A percentile compares a stretch with the other conserved stretches of the same genome.
phyloP scores from a whole-genome alignment of 1,140 invertebrate species.

The Tribolium castaneum region DNA sequence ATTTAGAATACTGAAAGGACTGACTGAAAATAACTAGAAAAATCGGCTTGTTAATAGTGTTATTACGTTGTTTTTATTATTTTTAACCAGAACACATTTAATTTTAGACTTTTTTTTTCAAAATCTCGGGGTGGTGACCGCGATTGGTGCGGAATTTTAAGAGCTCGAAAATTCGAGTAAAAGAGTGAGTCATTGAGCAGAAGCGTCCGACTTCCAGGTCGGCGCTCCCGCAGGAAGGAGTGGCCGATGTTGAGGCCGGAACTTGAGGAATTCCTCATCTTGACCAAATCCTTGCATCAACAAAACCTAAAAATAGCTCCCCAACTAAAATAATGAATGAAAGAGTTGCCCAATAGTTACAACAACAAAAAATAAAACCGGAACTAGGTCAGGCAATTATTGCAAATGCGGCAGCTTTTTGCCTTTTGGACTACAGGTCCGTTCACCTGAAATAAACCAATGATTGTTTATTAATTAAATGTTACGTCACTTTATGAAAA shows the following conservation, averaged over 20 bases:
- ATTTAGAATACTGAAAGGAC: too few species aligned
- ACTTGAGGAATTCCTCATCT: conserved; percentile 28
- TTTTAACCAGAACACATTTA: too few species aligned
- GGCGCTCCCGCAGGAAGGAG: conserved; percentile 42
- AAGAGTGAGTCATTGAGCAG: conserved; percentile 14
- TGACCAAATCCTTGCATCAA: background rate
- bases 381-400: conserved; percentile 10
- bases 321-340: background rate
- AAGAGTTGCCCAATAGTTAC: background rate
- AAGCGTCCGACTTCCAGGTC: conserved; percentile 36
- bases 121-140: background rate
- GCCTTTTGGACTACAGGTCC: conserved; percentile 4
- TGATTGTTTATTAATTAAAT: conserved; percentile 21
- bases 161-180: conserved; percentile 2
- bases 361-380: background rate
- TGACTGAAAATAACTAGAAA: too few species aligned
- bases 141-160: background rate
- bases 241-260: conserved; percentile 23
- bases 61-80: too few species aligned
- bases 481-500: conserved; percentile 19
- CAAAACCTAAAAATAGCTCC: background rate
- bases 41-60: too few species aligned
- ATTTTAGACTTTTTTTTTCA: too few species aligned
- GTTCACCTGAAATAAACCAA: conserved; percentile 1
- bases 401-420: conserved; percentile 1